Evolutionary conservation across 2,113 vertebrate genomes (phyloP), one percentile per base, ranked within the genome.

Genomic region (Nesogale talazaci): DNA sequence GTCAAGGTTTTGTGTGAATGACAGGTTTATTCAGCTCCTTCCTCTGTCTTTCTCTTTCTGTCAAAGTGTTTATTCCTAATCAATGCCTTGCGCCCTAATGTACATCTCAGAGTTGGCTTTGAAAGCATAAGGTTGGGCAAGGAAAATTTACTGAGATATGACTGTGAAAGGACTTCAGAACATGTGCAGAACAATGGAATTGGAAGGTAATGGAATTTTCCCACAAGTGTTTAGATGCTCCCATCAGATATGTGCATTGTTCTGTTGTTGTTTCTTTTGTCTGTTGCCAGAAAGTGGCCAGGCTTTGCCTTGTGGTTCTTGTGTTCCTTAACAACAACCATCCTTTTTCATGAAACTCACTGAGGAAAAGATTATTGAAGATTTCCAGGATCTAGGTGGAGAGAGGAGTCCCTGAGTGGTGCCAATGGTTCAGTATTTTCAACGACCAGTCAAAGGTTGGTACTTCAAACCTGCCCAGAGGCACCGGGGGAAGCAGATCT

Each of bases 201-300:
- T 19, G 59, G 22, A 61, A 61, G 59, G 22, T 22, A 12, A 61
- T 61, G 22, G 59, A 61, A 61, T 52, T 52, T 52, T 52, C 46
- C 46, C 46, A 52, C 46, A 52, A 52, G 14, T 52, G 46, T 52
- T 6, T 52, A 12, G 46, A 52, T 52, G 5, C 46, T 52, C 46
- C 46, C 10, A 11, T 9, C 46, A 52, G 46, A 52, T 40, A 1
- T 77, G 8, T 23, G 4, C 19, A 6, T n/a, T 72, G 22, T 82
- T 74, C 34, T 61, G 82, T 67, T 59, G 76, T 63, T 56, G 22
- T 84, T 83, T 89, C 29, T 34, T 77, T 85, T 92, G 46, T 92
- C 69, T 34, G 52, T 46, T 94, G 42, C 25, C 89, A 75, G 23
- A 82, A 42, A 31, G 61, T 59, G 46, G 8, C 42, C 46, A 94